A percentile compares a stretch with the other conserved stretches of the same genome.
These are phyloP conservation scores for Ictalurus furcatus DNA, from an alignment of 2,113 vertebrate genomes.

Conservation along the genomic window DNA sequence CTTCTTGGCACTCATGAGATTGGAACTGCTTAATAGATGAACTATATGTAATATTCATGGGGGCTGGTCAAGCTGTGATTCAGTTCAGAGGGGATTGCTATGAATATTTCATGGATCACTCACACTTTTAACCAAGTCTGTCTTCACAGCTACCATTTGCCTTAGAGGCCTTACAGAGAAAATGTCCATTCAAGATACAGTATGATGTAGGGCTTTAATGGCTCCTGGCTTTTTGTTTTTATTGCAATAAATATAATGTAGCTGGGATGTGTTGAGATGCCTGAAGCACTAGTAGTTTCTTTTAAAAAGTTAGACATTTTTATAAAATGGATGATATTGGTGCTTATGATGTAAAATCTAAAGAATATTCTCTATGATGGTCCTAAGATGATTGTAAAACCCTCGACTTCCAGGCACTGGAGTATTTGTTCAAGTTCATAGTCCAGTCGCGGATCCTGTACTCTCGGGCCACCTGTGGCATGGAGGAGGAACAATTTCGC, in stretches of 20 bases:
- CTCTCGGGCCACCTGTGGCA: slow-evolving; percentile 92
- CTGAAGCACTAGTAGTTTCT: background rate
- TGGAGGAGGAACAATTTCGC: slow-evolving; percentile 96
- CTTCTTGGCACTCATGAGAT: background rate
- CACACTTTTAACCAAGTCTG: slow-evolving; percentile 17
- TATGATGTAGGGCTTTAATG: background rate
- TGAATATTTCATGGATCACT: slow-evolving; percentile 38
- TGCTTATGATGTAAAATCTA: background rate
- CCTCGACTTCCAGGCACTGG: slow-evolving; percentile 80
- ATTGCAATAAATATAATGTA: background rate
- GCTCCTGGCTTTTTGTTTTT: background rate
- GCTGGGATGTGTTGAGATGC: background rate
- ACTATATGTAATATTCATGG: slow-evolving; percentile 34
- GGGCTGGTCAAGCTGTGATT: slow-evolving; percentile 45
- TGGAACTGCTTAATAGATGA: slow-evolving; percentile 19
- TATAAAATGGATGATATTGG: background rate
- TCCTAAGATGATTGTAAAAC: background rate
- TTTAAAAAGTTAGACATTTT: background rate
- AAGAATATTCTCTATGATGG: background rate
- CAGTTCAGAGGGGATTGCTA: slow-evolving; percentile 11
- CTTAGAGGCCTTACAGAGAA: background rate
- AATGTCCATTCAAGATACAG: background rate
- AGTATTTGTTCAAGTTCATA: slow-evolving; percentile 99
- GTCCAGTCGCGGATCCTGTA: slow-evolving; percentile 95
- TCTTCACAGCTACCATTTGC: background rate